Evolutionary conservation across 2,797 vertebrate species (phyloP).

Genomic region (Silurus lanzhouensis): DNA sequence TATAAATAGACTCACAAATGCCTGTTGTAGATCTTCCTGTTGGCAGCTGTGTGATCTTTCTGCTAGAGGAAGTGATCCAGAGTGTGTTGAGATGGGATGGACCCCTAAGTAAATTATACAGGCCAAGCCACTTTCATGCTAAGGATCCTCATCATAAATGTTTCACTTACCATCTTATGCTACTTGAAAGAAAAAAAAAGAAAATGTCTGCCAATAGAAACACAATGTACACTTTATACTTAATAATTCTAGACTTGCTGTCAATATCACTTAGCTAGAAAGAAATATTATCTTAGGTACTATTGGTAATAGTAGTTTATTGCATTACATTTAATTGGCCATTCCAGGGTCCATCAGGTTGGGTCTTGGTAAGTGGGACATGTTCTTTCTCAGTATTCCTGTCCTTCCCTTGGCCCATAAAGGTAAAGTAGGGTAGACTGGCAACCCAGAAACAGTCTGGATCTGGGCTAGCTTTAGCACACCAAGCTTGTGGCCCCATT

Average conservation of each 20-base stretch:
- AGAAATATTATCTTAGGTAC: not conserved
- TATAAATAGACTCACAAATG: not conserved
- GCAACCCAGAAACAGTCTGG: slow-evolving; percentile 56
- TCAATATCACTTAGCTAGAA: not conserved
- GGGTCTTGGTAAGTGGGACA: slow-evolving; percentile 28
- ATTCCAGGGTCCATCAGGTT: not conserved
- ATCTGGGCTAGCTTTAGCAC: slow-evolving; percentile 45
- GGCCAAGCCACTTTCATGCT: not conserved
- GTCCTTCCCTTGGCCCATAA: slow-evolving; percentile 49
- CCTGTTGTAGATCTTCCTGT: not conserved
- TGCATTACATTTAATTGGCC: not conserved
- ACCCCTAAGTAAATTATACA: not conserved
- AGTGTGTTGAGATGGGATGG: not conserved
- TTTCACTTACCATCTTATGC: not conserved
- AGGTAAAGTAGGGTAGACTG: slow-evolving; percentile 54
- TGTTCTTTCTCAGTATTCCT: slow-evolving; percentile 47
- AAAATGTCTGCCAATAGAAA: not conserved
- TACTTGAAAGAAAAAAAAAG: not conserved
- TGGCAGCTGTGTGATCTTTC: not conserved
- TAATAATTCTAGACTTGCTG: not conserved
- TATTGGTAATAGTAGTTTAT: not conserved
- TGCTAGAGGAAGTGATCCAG: not conserved
- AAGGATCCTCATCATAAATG: not conserved
- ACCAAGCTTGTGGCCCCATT: slow-evolving; percentile 42
- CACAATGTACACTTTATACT: not conserved